Evolutionary conservation across 2,888 invertebrate species (phyloP).

Genomic region (Erebia epiphron): DNA sequence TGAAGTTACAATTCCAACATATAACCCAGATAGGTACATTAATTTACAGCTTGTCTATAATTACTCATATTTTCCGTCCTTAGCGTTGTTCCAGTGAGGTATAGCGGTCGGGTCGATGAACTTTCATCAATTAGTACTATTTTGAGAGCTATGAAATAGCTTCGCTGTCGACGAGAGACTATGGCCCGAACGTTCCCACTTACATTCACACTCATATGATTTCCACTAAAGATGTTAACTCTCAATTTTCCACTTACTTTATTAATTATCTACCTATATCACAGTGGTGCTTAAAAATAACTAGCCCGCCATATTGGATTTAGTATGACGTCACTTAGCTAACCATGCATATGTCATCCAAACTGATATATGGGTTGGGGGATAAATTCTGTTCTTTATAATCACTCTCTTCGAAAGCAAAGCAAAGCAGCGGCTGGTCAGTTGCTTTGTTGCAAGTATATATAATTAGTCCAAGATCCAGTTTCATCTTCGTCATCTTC

Average conservation of each 20-base stretch:
- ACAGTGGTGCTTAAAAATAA: no score
- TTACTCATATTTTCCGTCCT: slow-evolving; percentile 58
- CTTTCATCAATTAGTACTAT: slow-evolving; percentile 54
- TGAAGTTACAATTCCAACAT: background rate
- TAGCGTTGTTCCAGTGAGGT: slow-evolving; percentile 49
- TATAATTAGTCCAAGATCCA: no score
- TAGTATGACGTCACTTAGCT: no score
- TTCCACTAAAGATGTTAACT: background rate
- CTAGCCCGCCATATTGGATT: no score
- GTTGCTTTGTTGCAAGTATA: no score
- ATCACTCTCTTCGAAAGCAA: no score
- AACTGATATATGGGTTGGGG: no score
- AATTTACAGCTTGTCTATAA: slow-evolving; percentile 49
- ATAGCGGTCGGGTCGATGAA: slow-evolving; percentile 55
- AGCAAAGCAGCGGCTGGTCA: no score
- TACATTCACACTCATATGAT: background rate
- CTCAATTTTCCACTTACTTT: background rate
- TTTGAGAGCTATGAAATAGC: slow-evolving; percentile 55
- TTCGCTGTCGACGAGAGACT: slow-evolving; percentile 46
- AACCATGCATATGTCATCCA: no score
- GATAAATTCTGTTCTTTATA: no score
- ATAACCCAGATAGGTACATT: no score
- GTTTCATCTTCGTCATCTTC: no score
- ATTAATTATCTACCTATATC: background rate
- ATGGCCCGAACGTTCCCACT: slow-evolving; percentile 14